Conservation (phyloP, 2,113 vertebrate genomes). For the Montifringilla adamsi region DNA sequence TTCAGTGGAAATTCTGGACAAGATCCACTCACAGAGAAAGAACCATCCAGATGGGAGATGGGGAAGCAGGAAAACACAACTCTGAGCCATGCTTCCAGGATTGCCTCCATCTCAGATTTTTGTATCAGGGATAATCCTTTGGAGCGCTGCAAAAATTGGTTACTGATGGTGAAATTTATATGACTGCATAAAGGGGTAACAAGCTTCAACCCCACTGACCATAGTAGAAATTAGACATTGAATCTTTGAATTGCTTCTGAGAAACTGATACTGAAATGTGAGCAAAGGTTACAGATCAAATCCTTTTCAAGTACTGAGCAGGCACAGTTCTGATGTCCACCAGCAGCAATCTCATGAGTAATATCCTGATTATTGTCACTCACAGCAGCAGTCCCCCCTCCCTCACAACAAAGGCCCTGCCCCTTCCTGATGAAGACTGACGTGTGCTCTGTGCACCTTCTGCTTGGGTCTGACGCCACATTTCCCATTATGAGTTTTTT, state of each 20-base stretch:
- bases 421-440: background rate
- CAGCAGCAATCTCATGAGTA: background rate
- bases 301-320: background rate
- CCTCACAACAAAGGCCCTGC: accelerated
- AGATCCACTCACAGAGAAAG: background rate
- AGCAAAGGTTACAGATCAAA: background rate
- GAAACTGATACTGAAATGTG: background rate
- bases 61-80: background rate
- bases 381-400: background rate
- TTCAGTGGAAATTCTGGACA: background rate
- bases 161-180: background rate
- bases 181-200: background rate
- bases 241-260: background rate
- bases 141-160: background rate
- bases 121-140: background rate
- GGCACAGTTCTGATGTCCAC: background rate
- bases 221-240: background rate
- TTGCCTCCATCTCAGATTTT: background rate
- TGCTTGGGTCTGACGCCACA: background rate
- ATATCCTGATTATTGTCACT: background rate
- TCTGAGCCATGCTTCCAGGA: background rate
- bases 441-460: background rate
- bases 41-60: background rate
- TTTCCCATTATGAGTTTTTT: background rate
- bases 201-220: background rate